Conservation (phyloP, 2,797 vertebrate genomes). For the Carcharodon carcharias region DNA sequence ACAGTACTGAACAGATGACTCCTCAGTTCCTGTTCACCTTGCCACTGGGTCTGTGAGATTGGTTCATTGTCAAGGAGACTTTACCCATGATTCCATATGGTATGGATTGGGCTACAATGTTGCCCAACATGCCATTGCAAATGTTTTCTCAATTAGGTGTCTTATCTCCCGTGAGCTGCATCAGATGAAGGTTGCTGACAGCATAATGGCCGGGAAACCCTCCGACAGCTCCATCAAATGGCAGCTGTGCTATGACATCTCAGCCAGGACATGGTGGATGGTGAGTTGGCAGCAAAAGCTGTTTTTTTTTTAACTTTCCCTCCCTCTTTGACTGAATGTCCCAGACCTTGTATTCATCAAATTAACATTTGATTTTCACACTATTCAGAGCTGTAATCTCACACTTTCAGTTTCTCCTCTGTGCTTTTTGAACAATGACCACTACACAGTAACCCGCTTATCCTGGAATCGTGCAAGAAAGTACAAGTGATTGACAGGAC, state of each 20-base stretch:
- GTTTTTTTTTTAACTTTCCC: constrained; percentile 63
- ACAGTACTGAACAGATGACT: constrained; percentile 74
- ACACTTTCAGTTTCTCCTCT: constrained; percentile 68
- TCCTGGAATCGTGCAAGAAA: constrained; percentile 32
- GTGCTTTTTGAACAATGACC: constrained; percentile 42
- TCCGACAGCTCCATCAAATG: constrained; percentile 99
- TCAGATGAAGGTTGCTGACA: constrained; percentile 98
- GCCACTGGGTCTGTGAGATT: constrained; percentile 97
- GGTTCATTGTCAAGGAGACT: constrained; percentile 91
- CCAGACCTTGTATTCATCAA: constrained; percentile 74
- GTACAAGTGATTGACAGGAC: constrained; percentile 31
- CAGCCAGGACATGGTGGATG: constrained; percentile 99
- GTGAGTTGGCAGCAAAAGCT: constrained; percentile 83
- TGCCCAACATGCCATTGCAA: constrained; percentile 97
- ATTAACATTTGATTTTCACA: constrained; percentile 70
- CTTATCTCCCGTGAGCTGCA: constrained; percentile 94
- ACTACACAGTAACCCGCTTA: constrained; percentile 30
- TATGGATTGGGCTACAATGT: constrained; percentile 90
- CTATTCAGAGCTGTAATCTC: constrained; percentile 49
- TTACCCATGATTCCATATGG: constrained; percentile 99
- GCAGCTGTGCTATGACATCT: constrained; percentile 99
- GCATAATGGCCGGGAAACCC: constrained; percentile 94
- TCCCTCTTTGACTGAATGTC: constrained; percentile 73
- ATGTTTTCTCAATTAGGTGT: constrained; percentile 97
- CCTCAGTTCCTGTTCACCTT: constrained; percentile 87